Evolutionary conservation across 2,797 vertebrate species (phyloP).

Genomic region (Phaenicophaeus curvirostris): DNA sequence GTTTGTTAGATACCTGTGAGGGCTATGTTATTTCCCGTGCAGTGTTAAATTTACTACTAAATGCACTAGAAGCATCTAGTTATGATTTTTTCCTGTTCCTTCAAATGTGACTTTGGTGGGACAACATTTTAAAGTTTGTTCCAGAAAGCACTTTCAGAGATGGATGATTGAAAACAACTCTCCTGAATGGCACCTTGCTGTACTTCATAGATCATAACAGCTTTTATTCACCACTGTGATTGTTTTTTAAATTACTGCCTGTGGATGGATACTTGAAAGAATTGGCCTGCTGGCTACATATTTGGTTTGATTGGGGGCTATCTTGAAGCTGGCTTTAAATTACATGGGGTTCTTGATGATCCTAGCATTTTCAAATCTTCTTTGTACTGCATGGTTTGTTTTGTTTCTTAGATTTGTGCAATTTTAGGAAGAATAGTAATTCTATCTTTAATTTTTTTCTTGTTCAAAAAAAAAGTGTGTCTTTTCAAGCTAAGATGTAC

Average conservation of each 20-base stretch:
- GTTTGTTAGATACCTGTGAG: not conserved
- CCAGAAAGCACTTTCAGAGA: slow-evolving; percentile 33
- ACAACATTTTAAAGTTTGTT: slow-evolving; percentile 33
- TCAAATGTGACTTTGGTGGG: slow-evolving; percentile 43
- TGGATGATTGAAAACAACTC: slow-evolving; percentile 49
- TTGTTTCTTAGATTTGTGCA: not conserved
- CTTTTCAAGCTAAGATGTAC: not conserved
- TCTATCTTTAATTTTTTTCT: not conserved
- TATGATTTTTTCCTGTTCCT: not conserved
- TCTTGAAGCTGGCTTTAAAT: slow-evolving; percentile 55
- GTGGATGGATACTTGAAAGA: slow-evolving; percentile 56
- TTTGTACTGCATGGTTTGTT: not conserved
- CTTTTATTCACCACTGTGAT: slow-evolving; percentile 57
- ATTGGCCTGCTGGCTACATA: slow-evolving; percentile 46
- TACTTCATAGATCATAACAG: slow-evolving; percentile 61
- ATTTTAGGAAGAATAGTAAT: not conserved
- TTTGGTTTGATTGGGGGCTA: slow-evolving; percentile 59
- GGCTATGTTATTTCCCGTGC: not conserved
- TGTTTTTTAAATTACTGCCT: slow-evolving; percentile 64
- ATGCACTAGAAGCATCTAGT: not conserved
- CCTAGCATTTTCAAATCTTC: slow-evolving; percentile 41
- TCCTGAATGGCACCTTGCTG: slow-evolving; percentile 58
- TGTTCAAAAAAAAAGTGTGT: not conserved
- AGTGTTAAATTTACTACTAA: not conserved
- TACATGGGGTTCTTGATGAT: slow-evolving; percentile 50